A percentile compares a stretch with the other conserved stretches of the same genome.
Evolutionary conservation across 2,797 vertebrate genomes (phyloP).

Genomic region (Notamacropus eugenii): DNA sequence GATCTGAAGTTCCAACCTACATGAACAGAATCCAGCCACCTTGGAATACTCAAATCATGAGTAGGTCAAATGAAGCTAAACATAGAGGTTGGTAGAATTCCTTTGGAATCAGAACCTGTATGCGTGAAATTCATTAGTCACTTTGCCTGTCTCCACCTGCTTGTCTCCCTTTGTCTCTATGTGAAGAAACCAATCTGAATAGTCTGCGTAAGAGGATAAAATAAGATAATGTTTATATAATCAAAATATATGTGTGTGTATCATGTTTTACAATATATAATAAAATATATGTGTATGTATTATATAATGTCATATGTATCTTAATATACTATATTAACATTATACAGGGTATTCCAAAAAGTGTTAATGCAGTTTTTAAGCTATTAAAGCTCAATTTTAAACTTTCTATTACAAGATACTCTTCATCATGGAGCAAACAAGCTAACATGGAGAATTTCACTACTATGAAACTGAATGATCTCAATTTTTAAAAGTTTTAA

Average conservation of each 20-base stretch:
- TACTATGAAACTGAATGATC: not conserved
- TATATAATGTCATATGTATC: not conserved
- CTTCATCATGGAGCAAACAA: not conserved
- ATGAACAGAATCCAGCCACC: not conserved
- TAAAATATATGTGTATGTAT: not conserved
- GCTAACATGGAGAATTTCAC: not conserved
- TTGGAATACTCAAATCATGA: not conserved
- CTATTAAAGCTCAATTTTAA: not conserved
- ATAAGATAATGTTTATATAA: not conserved
- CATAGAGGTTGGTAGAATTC: not conserved
- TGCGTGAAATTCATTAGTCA: not conserved
- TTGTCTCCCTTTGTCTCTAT: not conserved
- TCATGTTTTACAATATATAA: not conserved
- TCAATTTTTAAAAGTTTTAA: not conserved
- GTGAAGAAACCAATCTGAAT: not conserved
- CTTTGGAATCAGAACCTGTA: not conserved
- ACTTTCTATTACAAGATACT: not conserved
- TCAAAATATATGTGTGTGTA: not conserved
- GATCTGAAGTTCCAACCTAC: not conserved
- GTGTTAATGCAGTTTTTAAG: not conserved
- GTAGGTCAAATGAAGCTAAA: not conserved
- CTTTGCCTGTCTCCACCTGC: not conserved
- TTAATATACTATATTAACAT: not conserved
- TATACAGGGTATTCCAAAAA: not conserved
- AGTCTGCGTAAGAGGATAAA: not conserved